Evolutionary conservation across 2,888 invertebrate species (phyloP).

Genomic region (Drosophila quinaria): DNA sequence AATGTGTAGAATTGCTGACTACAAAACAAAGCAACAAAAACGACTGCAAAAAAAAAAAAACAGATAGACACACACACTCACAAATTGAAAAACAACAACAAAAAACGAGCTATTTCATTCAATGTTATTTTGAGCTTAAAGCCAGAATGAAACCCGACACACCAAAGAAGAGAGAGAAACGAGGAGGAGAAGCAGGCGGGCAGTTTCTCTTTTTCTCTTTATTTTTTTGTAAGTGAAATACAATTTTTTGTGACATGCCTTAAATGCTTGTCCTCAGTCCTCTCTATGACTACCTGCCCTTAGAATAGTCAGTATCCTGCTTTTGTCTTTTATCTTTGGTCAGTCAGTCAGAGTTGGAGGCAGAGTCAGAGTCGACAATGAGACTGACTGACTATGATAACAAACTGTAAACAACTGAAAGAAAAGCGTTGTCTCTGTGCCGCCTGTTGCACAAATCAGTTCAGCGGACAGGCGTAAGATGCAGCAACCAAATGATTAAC

Average conservation of each 20-base stretch:
- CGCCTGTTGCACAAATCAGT: constrained; percentile 10
- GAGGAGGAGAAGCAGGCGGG: constrained; percentile 9
- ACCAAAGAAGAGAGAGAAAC: constrained; percentile 6
- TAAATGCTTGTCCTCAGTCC: constrained; percentile 55
- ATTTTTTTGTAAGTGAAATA: constrained; percentile 50
- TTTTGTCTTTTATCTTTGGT: constrained; percentile 20
- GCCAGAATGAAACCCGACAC: constrained; percentile 70
- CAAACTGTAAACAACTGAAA: constrained; percentile 19
- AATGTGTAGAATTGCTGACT: constrained; percentile 65
- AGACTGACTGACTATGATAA: not conserved
- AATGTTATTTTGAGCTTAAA: constrained; percentile 72
- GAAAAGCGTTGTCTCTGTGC: constrained; percentile 10
- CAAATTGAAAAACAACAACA: constrained; percentile 29
- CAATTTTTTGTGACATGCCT: constrained; percentile 65
- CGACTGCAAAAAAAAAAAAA: constrained; percentile 20
- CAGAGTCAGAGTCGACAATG: constrained; percentile 5
- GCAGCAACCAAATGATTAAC: constrained; percentile 39
- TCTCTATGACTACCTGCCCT: constrained; percentile 21
- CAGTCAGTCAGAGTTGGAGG: constrained; percentile 12
- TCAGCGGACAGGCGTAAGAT: constrained; percentile 1
- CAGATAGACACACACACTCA: constrained; percentile 18
- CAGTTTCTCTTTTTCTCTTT: constrained; percentile 1
- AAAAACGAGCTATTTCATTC: constrained; percentile 67
- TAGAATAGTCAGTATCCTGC: constrained; percentile 17
- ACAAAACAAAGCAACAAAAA: constrained; percentile 35